Conservation (phyloP, 2,888 invertebrate species). For the Drosophila dives region DNA sequence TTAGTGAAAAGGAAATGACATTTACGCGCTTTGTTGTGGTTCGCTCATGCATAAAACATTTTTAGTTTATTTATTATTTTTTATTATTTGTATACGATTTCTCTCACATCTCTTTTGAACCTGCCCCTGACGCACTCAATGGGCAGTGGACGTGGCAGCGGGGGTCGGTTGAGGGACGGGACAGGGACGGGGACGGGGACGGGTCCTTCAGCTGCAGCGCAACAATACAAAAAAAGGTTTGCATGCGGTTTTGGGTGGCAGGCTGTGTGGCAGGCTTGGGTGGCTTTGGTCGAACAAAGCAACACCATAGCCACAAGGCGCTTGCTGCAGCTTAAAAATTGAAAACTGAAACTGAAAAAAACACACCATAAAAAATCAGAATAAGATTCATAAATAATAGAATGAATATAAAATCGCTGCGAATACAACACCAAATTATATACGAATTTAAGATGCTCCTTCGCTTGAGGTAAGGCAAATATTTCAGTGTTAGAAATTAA, state of each 20-base stretch:
- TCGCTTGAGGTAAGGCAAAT: not conserved
- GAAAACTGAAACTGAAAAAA: conserved; percentile 16
- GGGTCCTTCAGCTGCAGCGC: conserved; percentile 27
- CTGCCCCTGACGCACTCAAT: conserved; percentile 30
- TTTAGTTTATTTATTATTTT: conserved; percentile 56
- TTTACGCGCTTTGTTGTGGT: conserved; percentile 80
- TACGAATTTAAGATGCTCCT: conserved; percentile 5
- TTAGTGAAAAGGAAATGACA: conserved; percentile 79
- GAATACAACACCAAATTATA: not conserved
- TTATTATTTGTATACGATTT: conserved; percentile 9
- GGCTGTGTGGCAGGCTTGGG: not conserved
- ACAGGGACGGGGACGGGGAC: not conserved
- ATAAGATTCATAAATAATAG: conserved; percentile 29
- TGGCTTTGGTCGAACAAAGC: conserved; percentile 37
- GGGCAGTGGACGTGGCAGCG: conserved; percentile 39
- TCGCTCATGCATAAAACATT: conserved; percentile 78
- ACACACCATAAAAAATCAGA: not conserved
- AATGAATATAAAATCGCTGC: conserved; percentile 17
- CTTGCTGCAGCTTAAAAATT: conserved; percentile 32
- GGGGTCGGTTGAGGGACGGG: not conserved
- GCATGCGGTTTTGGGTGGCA: conserved; percentile 18
- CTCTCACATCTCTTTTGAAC: not conserved
- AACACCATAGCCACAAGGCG: conserved; percentile 32
- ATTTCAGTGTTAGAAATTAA: not conserved
- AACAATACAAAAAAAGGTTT: conserved; percentile 36